Evolutionary conservation across 2,888 invertebrate species (phyloP), one percentile per base, ranked within the genome.

Genomic region (Tetranychus piercei): DNA sequence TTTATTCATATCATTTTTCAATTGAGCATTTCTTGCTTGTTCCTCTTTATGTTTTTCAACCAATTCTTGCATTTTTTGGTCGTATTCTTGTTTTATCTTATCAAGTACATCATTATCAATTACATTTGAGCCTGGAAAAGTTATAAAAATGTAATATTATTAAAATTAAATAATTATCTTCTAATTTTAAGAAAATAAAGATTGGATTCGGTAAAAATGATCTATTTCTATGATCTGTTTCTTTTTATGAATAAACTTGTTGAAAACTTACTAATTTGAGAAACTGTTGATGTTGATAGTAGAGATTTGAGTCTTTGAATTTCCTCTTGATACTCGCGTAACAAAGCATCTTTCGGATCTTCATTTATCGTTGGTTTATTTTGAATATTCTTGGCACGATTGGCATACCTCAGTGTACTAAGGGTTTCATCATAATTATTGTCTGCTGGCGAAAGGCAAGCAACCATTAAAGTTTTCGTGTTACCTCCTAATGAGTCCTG

Each of bases 401-500:
- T 90, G 0, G 92, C 92, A 82, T 92, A 92, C 71, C 91, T 84
- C 22, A 92, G 82, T 0, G 92, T 92, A 20, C 89, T 90, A 20
- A 92, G 82, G 0, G 91, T 90, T 82, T 92, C 92, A 77, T 90
- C 90, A 78, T 90, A 91, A 81, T 91, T 91, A 80, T 88, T 86
- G 80, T 90, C 89, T 1, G 90, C 89, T 0, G 91, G 91, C 34
- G 90, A 90, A 2, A 92, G 83, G 80, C 91, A 91, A 0, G 91
- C 91, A 73, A 91, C 88, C 92, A 93, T 93, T 73, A 93, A 81
- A 0, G 92, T 93, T 80, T 91, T 89, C 0, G 92, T 91, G 81
- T 93, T 93, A 0, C 92, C 92, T 6, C 92, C 90, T 6, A 90
- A 82, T 6, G 90, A 90, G 81, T 91, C 90, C 85, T 90, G 88